phyloP scores from a whole-genome alignment of 1,140 invertebrate genomes.

The Teleopsis dalmanni region DNA sequence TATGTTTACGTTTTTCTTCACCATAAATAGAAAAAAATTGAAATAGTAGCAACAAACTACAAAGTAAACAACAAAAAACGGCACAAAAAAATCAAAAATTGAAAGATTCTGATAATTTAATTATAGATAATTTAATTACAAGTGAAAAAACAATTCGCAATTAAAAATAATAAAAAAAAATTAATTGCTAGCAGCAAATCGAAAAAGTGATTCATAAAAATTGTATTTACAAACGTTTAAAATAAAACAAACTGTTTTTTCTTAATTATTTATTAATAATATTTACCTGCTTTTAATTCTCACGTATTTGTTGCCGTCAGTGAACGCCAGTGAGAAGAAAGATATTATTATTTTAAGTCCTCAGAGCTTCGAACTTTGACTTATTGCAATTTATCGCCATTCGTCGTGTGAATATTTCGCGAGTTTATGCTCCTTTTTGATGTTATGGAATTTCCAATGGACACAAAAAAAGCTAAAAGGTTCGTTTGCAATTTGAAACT shows the following conservation, averaged over 20 bases:
- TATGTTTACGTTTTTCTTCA: too few species aligned
- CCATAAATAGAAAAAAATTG: too few species aligned
- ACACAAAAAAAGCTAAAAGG: constrained; percentile 44
- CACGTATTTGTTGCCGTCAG: not conserved
- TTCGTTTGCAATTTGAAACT: constrained; percentile 13
- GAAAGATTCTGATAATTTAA: too few species aligned
- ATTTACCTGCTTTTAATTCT: not conserved
- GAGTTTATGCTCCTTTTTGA: constrained; percentile 42
- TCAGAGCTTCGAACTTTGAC: not conserved
- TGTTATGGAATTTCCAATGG: constrained; percentile 44
- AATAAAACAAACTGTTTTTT: not conserved
- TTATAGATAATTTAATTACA: too few species aligned
- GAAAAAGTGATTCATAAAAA: too few species aligned
- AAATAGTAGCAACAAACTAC: too few species aligned
- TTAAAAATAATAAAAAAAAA: too few species aligned
- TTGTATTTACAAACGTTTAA: too few species aligned
- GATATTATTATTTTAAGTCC: not conserved
- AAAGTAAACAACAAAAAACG: too few species aligned
- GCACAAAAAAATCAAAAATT: too few species aligned
- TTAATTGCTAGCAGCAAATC: too few species aligned
- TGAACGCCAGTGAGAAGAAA: not conserved
- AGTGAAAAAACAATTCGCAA: too few species aligned
- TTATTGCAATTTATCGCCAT: constrained; percentile 25
- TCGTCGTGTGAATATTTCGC: constrained; percentile 34
- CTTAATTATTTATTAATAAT: not conserved